Evolutionary conservation across 2,888 invertebrate genomes (phyloP), one percentile per base, ranked within the genome.

Genomic region (Microctonus aethiopoides): DNA sequence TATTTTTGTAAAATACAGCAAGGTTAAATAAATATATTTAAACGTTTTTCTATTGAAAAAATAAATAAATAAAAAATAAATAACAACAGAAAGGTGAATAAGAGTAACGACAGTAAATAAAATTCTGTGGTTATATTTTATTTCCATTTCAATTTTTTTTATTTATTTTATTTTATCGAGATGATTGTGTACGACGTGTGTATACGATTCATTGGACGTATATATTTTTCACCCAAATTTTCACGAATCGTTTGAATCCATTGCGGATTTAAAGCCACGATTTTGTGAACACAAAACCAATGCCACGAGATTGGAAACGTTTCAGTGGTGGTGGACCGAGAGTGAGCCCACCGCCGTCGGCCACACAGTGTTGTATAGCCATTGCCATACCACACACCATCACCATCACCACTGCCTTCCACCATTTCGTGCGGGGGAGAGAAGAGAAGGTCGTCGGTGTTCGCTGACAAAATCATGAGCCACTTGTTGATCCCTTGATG

Each of bases 401-500:
- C 7, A n/a, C 46, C 16, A 46, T 36, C 36, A 36, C 46, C 46
- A 46, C 46, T 16, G 16, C 16, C 46, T 16, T 16, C 10, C 46
- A 46, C 46, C 46, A 69, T 66, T 7, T 20, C 52, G 34, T n/a
- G n/a, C n/a, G n/a, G n/a, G n/a, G n/a, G n/a, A n/a, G n/a, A n/a
- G n/a, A n/a, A n/a, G n/a, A n/a, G 69, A 60, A 66, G 59, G 70
- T 63, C n/a, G 73, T 62, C 75, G 73, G 72, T 74, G 61, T 75
- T 71, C 70, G 79, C 82, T 84, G 83, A 84, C 83, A 83, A 83
- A 84, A 84, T 84, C 84, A 84, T 82, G 83, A 83, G 81, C 82
- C 84, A 84, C 84, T 84, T 84, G 84, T 84, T 84, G 84, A 84
- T 83, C 77, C 76, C 57, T 54, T 76, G 80, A 83, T 83, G 80